These are phyloP conservation scores for Bolborhynchus lineola DNA, from an alignment of 2,113 vertebrate species.

Conservation along the genomic window DNA sequence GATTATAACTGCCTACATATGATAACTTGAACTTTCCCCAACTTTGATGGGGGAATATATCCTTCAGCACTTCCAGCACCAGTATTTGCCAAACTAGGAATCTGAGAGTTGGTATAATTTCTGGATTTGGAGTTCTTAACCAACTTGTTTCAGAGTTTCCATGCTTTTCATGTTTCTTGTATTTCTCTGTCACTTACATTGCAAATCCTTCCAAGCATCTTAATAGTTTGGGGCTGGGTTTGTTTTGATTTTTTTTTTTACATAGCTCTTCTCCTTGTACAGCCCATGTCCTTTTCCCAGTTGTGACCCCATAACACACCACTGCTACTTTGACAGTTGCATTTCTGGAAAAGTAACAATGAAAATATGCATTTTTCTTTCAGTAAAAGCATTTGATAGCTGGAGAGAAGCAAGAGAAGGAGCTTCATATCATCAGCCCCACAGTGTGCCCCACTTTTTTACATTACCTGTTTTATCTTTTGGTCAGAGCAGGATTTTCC, in stretches of 20 bases:
- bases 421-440: neutral
- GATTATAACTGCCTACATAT: neutral
- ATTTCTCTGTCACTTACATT: neutral
- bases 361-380: neutral
- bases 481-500: neutral
- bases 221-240: fast-evolving
- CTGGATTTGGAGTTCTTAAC: neutral
- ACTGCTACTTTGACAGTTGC: neutral
- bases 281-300: neutral
- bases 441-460: neutral
- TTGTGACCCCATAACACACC: neutral
- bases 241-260: neutral
- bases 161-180: neutral
- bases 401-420: neutral
- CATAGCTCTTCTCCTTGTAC: neutral
- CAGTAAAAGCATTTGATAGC: neutral
- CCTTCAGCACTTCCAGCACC: neutral
- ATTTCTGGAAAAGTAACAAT: neutral
- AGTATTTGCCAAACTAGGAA: neutral
- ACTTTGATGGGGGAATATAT: neutral
- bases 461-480: neutral
- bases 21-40: neutral
- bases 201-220: neutral
- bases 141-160: neutral
- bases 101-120: neutral